Evolutionary conservation across 2,113 vertebrate genomes (phyloP).

Genomic region (Leptobrachium leishanense): DNA sequence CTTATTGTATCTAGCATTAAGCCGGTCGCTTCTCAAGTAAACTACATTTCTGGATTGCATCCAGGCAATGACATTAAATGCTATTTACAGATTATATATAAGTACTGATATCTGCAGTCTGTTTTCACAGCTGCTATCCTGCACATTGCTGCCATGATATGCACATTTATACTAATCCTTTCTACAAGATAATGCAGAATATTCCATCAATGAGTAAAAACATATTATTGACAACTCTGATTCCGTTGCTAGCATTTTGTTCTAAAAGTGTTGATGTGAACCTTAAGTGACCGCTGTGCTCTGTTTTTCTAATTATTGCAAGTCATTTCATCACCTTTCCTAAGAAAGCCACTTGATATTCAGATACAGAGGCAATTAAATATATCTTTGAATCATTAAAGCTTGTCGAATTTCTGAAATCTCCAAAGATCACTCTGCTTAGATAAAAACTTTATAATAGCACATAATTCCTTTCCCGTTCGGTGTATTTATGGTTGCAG

Average conservation of each 20-base stretch:
- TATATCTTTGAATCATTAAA: conserved; percentile 36
- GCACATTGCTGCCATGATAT: no score
- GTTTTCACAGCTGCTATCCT: no score
- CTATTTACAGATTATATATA: no score
- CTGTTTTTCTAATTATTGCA: conserved; percentile 9
- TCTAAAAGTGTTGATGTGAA: conserved; percentile 15
- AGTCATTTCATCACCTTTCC: conserved; percentile 25
- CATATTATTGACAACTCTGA: conserved; percentile 2
- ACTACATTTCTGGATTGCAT: no score
- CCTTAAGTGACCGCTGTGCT: conserved; percentile 8
- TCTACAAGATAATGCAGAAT: no score
- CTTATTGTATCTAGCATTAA: no score
- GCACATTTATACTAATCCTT: no score
- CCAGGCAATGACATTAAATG: no score
- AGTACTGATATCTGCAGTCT: no score
- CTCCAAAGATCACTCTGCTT: conserved; percentile 18
- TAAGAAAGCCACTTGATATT: conserved; percentile 12
- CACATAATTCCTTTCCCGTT: conserved; percentile 16
- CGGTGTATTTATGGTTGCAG: background rate
- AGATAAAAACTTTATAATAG: conserved; percentile 7
- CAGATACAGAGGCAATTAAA: conserved; percentile 26
- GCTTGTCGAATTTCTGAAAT: conserved; percentile 16
- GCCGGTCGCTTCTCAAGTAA: no score
- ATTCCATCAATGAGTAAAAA: no score
- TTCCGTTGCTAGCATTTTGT: conserved; percentile 7